Evolutionary conservation across 2,113 vertebrate genomes (phyloP), one percentile per base, ranked within the genome.

Genomic region (Carollia perspicillata): DNA sequence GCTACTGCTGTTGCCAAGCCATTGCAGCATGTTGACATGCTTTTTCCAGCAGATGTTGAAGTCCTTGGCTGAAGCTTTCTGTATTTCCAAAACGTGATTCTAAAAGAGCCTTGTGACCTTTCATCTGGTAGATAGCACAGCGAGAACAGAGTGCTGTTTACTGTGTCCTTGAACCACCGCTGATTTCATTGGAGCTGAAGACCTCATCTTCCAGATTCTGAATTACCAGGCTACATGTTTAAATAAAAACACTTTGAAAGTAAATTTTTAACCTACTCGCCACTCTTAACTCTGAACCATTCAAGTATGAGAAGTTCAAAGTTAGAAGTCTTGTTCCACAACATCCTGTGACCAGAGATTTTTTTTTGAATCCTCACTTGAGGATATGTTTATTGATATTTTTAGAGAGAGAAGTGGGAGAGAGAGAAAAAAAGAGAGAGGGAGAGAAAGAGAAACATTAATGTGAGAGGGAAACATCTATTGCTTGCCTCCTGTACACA

Each of bases 1-100:
- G 44, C 42, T 28, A 18, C 75, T 92, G 53, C 26, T 37, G 2
- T 94, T 71, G 75, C 30, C 63, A 87, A 84, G 42, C 14, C 5
- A 6, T 17, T 42, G 40, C 30, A 79, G 53, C 79, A 42, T 5
- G n/a, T 7, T 14, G 10, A 86, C 44, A 53, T 85, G 74, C 60
- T 83, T 96, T 95, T 93, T 71, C 87, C 77, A 60, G 84, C 55
- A 93, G 75, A 89, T 83, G 37, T 79, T 63, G 60, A 60, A 92
- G 69, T 53, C 72, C 55, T 95, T 65, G 28, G 44, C 53, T 33
- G 6, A 23, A 49, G 17, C 66, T 80, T 40, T 44, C 55, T 58
- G 9, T 75, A 44, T 66, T 92, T 94, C 44, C 37, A 35, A 17
- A 78, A 60, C 1, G 17, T 28, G 12, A n/a, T 49, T 17, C 63